A percentile compares a stretch with the other conserved stretches of the same genome.
Conservation (phyloP, 2,888 invertebrate species). For the Urechis unicinctus region DNA sequence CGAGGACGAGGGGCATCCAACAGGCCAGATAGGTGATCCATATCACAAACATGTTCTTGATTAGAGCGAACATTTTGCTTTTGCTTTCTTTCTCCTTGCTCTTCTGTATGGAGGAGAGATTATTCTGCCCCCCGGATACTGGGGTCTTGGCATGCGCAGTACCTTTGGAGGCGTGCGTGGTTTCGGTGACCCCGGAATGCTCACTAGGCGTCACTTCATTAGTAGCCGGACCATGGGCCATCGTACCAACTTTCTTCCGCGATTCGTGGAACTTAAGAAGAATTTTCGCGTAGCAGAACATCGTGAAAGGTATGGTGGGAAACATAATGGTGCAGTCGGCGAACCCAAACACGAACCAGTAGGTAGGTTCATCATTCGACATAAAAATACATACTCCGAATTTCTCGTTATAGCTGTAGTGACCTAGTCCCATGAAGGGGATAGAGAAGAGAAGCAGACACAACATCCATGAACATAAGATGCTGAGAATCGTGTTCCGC, state of each 20-base stretch:
- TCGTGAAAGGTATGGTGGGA: neutral
- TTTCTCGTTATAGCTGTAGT: neutral
- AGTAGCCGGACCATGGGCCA: neutral
- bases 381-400: neutral
- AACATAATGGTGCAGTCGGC: neutral
- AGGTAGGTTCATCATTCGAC: neutral
- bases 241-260: neutral
- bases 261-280: neutral
- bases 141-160: neutral
- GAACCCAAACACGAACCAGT: conserved; percentile 1
- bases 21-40: neutral
- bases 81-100: neutral
- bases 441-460: neutral
- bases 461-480: neutral
- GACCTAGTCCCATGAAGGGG: neutral
- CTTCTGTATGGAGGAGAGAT: neutral
- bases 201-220: neutral
- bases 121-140: neutral
- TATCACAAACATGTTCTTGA: neutral
- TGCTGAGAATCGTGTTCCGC: neutral
- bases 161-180: neutral
- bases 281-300: neutral
- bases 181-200: neutral
- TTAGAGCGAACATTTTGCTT: neutral
- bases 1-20: neutral